Percentiles rank a stretch among this genome's conserved stretches.
Conservation (phyloP, 2,888 invertebrate species). For the Heliothis peltigera region DNA sequence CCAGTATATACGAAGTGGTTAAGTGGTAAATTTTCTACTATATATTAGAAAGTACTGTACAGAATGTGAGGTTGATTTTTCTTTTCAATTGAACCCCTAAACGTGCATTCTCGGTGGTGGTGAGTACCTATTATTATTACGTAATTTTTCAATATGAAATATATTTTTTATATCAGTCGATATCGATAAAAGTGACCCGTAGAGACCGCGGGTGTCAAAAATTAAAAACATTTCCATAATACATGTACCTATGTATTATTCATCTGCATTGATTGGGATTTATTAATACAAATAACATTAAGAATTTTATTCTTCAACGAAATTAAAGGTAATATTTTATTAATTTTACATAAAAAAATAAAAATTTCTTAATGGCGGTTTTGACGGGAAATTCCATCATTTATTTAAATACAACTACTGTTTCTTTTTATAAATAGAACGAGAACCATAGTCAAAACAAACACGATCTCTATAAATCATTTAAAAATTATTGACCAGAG, state of each 20-base stretch:
- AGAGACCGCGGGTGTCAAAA: slow-evolving; percentile 1
- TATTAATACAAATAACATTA: slow-evolving; percentile 1
- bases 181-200: not conserved
- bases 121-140: too few relatives aligned
- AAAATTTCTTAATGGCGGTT: not conserved
- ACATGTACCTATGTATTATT: slow-evolving; percentile 7
- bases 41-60: too few relatives aligned
- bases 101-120: slow-evolving; percentile 84
- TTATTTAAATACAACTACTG: not conserved
- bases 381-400: not conserved
- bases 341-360: not conserved
- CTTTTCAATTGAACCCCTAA: not conserved
- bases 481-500: not conserved
- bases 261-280: slow-evolving; percentile 12
- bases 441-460: too few relatives aligned
- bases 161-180: too few relatives aligned
- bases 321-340: not conserved
- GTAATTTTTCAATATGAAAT: too few relatives aligned
- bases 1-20: too few relatives aligned
- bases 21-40: too few relatives aligned
- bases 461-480: not conserved
- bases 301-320: not conserved
- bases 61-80: not conserved
- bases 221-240: not conserved
- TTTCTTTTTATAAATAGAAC: not conserved